A percentile compares a stretch with the other conserved stretches of the same genome.
These are phyloP conservation scores for Trissonchulus latispiculum DNA, from an alignment of 2,888 invertebrate genomes.

Conservation along the genomic window DNA sequence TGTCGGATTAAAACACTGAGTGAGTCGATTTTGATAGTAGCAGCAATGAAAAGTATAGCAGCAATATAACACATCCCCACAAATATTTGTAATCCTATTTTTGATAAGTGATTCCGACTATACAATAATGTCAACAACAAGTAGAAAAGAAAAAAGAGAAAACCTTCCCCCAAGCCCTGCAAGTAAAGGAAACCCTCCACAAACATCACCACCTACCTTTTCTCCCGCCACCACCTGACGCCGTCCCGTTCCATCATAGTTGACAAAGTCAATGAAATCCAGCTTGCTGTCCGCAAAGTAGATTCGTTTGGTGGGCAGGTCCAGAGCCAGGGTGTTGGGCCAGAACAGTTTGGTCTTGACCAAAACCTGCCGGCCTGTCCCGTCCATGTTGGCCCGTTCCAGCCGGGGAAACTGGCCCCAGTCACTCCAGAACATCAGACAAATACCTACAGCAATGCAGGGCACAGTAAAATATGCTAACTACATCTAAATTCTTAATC, in stretches of 20 bases:
- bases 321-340: slow-evolving; percentile 94
- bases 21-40: too few species aligned
- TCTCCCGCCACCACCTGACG: slow-evolving; percentile 59
- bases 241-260: slow-evolving; percentile 82
- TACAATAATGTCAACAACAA: too few species aligned
- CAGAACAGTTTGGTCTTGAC: slow-evolving; percentile 78
- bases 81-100: too few species aligned
- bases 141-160: too few species aligned
- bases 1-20: too few species aligned
- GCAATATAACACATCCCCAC: too few species aligned
- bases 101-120: too few species aligned
- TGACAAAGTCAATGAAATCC: slow-evolving; percentile 93
- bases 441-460: slow-evolving; percentile 53
- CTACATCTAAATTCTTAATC: too few species aligned
- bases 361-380: slow-evolving; percentile 57
- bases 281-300: slow-evolving; percentile 96
- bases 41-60: too few species aligned
- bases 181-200: neutral
- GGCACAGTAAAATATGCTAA: too few species aligned
- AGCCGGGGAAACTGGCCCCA: slow-evolving; percentile 96
- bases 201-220: slow-evolving; percentile 45
- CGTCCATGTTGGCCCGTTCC: slow-evolving; percentile 92
- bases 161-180: too few species aligned
- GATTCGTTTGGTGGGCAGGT: slow-evolving; percentile 78
- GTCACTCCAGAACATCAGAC: slow-evolving; percentile 95